These are phyloP conservation scores for Scatophagus argus DNA, from an alignment of 2,113 vertebrate genomes.

Conservation along the genomic window DNA sequence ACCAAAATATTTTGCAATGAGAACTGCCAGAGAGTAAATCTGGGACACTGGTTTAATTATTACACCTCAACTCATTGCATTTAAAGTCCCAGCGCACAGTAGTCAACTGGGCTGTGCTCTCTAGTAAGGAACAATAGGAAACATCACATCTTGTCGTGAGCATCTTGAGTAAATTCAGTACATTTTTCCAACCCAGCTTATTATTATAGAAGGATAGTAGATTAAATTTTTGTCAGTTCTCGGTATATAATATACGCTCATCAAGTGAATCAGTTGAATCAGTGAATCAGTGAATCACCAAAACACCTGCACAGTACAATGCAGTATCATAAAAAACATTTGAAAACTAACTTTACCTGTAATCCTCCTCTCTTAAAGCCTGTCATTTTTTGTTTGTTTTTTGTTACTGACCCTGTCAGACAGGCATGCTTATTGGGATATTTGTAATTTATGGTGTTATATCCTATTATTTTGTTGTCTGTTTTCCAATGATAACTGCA, in stretches of 20 bases:
- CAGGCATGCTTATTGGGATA: neutral
- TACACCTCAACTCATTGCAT: slow-evolving; percentile 38
- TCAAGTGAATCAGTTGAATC: no score
- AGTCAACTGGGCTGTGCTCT: slow-evolving; percentile 9
- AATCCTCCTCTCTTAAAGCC: neutral
- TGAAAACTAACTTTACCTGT: neutral
- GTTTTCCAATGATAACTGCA: neutral
- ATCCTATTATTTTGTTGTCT: neutral
- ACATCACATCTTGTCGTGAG: neutral
- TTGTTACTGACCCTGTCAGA: neutral
- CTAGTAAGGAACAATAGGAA: slow-evolving; percentile 19
- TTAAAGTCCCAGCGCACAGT: slow-evolving; percentile 32
- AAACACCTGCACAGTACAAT: neutral
- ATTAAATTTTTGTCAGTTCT: no score
- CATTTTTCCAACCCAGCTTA: neutral
- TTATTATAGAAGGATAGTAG: no score
- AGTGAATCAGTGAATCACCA: neutral
- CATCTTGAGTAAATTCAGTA: neutral
- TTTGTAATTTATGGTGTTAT: neutral
- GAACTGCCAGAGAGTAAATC: slow-evolving; percentile 64
- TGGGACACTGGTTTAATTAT: slow-evolving; percentile 72
- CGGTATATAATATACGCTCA: no score
- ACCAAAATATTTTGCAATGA: slow-evolving; percentile 71
- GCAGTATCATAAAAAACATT: neutral
- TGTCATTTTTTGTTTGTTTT: neutral